Conservation (phyloP, 2,888 invertebrate species). For the Oscheius sp. region DNA sequence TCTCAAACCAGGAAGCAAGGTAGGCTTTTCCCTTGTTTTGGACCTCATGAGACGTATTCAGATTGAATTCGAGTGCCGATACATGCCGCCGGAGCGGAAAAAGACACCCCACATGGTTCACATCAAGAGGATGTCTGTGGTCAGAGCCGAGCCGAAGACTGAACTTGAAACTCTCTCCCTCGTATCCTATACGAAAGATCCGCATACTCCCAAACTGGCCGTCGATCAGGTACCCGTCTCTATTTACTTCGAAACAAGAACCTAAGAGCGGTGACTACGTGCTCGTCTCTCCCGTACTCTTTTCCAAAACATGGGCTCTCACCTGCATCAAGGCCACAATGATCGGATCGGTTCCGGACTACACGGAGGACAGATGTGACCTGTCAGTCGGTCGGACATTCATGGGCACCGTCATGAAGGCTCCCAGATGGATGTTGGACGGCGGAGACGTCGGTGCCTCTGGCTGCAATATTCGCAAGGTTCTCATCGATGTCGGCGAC, state of each 20-base stretch:
- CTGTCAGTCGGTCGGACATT: constrained; percentile 15
- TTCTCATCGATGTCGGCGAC: neutral
- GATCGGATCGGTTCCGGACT: constrained; percentile 21
- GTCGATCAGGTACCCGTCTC: neutral
- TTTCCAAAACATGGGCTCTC: constrained; percentile 19
- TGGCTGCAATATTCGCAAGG: neutral
- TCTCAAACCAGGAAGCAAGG: constrained; percentile 8
- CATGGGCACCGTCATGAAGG: neutral
- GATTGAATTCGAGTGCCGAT: constrained; percentile 28
- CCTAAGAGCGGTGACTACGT: constrained; percentile 18
- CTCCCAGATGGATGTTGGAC: constrained; percentile 33
- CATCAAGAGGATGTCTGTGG: constrained; percentile 5
- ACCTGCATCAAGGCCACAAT: constrained; percentile 3
- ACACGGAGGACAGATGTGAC: neutral
- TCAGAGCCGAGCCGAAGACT: neutral
- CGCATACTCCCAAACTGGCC: neutral
- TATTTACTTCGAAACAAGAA: neutral
- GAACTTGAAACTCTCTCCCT: constrained; percentile 14
- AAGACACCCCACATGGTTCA: neutral
- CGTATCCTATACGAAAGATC: neutral
- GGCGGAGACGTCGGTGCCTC: neutral
- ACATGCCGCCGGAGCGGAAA: neutral
- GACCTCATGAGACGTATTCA: neutral
- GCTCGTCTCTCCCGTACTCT: constrained; percentile 21
- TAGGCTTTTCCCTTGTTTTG: neutral